Base-by-base conservation (phyloP, 2,797 vertebrate species). In the Chloroceryle amazona region DNA sequence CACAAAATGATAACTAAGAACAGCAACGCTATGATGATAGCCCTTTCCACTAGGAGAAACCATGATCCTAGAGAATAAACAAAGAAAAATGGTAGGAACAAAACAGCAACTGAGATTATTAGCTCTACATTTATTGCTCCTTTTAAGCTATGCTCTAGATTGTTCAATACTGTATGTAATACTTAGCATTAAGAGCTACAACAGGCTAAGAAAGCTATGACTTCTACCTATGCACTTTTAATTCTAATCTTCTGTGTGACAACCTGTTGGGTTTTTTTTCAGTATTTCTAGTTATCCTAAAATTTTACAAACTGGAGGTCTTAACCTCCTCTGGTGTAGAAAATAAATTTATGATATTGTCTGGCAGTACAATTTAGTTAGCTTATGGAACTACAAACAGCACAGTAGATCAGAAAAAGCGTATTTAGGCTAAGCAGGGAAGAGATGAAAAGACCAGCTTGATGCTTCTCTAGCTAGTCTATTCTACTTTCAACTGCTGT, bases 1-100 rank as follows among this genome's bases (percentile, higher is more conserved):
- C 93, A 98, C 26, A 98, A 93, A 92, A 95, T 17, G 86, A 97
- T 73, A 83, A 97, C 96, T 94, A 98, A 70, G 86, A 96, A 78
- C 82, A 97, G 58, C 86, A 98, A 90, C 33, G 74, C 89, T 94
- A 98, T 58, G 90, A 98, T 93, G 85, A 98, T 72, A 86, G 87
- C 93, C 60, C 86, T 97, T 96, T 98, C 98, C 90, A 96, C 41
- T 51, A 95, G 76, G 78, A 89, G 55, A 93, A 98, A 98, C 98
- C 98, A 98, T 13, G 95, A 81, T 46, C 83, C 98, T 98, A 76
- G 60, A 78, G 72, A 96, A 73, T 39, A 68, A 83, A 93, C 75
- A 89, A 93, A 96, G 83, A 91, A 74, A 95, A 93, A 89, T 1
- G n/a, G 9, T 18, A 91, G 25, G 46, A 89, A 73, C 25, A 66